Evolutionary conservation across 2,888 invertebrate genomes (phyloP), one percentile per base, ranked within the genome.

Genomic region (Hipparchia semele): DNA sequence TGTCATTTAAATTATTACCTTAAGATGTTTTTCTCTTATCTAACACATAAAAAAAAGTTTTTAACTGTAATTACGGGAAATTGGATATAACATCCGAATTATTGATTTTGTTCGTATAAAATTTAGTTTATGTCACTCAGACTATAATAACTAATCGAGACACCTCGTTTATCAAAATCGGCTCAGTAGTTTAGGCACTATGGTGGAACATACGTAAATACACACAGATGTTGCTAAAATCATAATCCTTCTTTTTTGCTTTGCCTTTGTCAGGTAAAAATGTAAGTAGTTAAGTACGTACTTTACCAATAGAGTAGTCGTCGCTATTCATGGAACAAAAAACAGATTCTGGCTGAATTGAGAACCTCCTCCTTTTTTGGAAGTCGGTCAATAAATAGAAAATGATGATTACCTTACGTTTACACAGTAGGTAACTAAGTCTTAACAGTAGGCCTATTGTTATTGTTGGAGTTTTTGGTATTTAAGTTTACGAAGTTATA

Each of bases 351-450:
- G 23, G 23, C 23, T 23, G 23, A 23, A 23, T 23, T 23, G 23
- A 23, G 23, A 23, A 23, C 23, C 23, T 23, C 23, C 23, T 23
- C 23, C 23, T 23, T 23, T 23, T 23, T 23, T 23, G 23, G 23
- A 23, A 23, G 23, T 23, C 23, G 23, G 23, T 23, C 23, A 23
- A 23, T 65, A 64, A 58, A 64, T 64, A 58, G 58, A 70, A 70
- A 65, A 65, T 65, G 46, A 64, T 59, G 39, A 66, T 65, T 54
- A 66, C 53, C 65, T 53, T 66, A 66, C 53, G 53, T 66, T 66
- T 54, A 53, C 39, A n/a, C 12, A 33, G 12, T 53, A 39, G 1
- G 5, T 45, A 53, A 9, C 49, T 49, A 6, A 46, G 23, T 23
- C 23, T 23, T 23, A 23, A 23, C 23, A 23, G 23, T 23, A 23